A percentile compares a stretch with the other conserved stretches of the same genome.
Evolutionary conservation across 2,888 invertebrate species (phyloP).

Genomic region (Megamerina dolium): DNA sequence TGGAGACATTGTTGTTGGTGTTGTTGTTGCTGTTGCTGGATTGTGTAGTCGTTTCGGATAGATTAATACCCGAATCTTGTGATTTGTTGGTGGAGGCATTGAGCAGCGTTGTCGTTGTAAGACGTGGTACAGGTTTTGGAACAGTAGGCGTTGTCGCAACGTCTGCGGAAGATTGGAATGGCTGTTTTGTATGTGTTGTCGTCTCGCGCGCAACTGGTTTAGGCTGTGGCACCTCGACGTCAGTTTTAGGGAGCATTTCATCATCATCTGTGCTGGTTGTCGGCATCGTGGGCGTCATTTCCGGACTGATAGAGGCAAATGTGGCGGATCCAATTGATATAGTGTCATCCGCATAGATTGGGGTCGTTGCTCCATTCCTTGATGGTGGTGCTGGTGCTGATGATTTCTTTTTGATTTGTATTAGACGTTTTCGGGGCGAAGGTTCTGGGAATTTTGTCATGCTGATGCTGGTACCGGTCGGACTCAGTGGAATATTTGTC

Average conservation of each 20-base stretch:
- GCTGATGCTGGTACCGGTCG: background rate
- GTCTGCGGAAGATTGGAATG: background rate
- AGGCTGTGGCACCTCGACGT: background rate
- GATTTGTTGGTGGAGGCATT: constrained; percentile 14
- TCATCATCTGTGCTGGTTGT: background rate
- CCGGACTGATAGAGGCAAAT: constrained; percentile 16
- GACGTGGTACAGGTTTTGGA: constrained; percentile 38
- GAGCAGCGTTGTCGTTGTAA: constrained; percentile 26
- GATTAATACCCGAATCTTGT: constrained; percentile 9
- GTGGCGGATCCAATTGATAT: constrained; percentile 28
- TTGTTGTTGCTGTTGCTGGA: constrained; percentile 11
- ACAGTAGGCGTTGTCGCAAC: background rate
- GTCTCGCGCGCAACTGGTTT: background rate
- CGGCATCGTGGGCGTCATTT: constrained; percentile 21
- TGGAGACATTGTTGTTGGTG: constrained; percentile 44
- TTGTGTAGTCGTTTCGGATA: background rate
- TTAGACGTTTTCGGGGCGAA: constrained; percentile 40
- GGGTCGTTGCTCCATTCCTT: constrained; percentile 15
- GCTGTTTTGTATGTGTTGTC: background rate
- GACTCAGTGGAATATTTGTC: constrained; percentile 6
- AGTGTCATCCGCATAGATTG: constrained; percentile 22
- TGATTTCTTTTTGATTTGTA: constrained; percentile 35
- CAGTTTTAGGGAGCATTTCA: background rate
- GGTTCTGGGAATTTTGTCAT: constrained; percentile 39
- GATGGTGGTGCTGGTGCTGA: constrained; percentile 45